Evolutionary conservation across 2,113 vertebrate genomes (phyloP).

Genomic region (Siniperca chuatsi): DNA sequence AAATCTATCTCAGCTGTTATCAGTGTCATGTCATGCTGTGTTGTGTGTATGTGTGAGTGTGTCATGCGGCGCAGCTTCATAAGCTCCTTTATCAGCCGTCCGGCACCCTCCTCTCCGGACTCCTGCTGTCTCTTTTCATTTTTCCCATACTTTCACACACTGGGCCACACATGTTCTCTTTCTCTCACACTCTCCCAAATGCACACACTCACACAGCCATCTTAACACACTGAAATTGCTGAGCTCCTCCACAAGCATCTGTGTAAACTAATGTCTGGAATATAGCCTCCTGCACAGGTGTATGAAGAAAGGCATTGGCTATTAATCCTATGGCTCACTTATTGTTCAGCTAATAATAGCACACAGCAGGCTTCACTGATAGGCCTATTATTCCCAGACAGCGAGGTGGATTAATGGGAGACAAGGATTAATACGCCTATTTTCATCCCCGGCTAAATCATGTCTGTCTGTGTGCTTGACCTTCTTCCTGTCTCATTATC

Average conservation of each 20-base stretch:
- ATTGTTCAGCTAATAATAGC: conserved; percentile 72
- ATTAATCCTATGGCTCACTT: conserved; percentile 58
- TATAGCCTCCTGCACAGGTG: conserved; percentile 54
- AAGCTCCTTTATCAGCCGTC: conserved; percentile 75
- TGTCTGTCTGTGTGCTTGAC: conserved; percentile 43
- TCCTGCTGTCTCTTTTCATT: conserved; percentile 66
- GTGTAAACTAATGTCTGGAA: conserved; percentile 40
- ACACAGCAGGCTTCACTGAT: conserved; percentile 45
- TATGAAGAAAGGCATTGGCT: conserved; percentile 33
- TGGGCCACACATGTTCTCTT: conserved; percentile 40
- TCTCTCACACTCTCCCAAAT: not conserved
- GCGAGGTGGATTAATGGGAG: conserved; percentile 70
- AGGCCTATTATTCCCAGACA: conserved; percentile 65
- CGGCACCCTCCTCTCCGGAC: conserved; percentile 60
- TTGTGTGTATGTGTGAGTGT: conserved; percentile 78
- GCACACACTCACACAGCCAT: conserved; percentile 2
- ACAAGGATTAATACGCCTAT: conserved; percentile 72
- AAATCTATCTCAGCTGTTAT: conserved; percentile 80
- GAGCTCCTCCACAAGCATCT: conserved; percentile 50
- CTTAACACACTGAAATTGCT: not conserved
- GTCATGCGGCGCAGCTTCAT: conserved; percentile 72
- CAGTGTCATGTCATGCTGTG: conserved; percentile 74
- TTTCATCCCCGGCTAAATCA: conserved; percentile 55
- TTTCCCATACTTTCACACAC: conserved; percentile 70
- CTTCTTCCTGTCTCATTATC: conserved; percentile 43